Conservation (phyloP, 2,113 vertebrate species). For the Lepisosteus osseus region DNA sequence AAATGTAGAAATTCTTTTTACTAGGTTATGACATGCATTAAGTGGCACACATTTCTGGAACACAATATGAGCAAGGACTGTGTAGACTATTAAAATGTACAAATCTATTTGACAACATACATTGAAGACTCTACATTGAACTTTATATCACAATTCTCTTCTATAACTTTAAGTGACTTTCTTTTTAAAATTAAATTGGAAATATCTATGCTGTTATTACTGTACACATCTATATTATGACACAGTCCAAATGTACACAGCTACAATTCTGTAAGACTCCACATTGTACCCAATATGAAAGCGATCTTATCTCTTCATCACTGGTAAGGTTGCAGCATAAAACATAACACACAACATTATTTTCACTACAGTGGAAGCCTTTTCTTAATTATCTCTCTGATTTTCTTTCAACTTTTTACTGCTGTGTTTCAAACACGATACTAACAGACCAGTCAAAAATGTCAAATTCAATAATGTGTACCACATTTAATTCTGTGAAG, state of each 20-base stretch:
- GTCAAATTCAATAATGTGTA: no score
- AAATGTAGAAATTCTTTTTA: background rate
- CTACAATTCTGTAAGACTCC: background rate
- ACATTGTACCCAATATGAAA: background rate
- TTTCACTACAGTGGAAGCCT: background rate
- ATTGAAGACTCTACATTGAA: background rate
- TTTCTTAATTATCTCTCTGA: no score
- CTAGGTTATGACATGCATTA: background rate
- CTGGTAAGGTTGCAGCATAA: background rate
- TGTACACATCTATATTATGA: background rate
- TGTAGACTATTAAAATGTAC: background rate
- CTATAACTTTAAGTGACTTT: constrained; percentile 14
- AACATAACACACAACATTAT: background rate
- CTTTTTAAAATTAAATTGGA: constrained; percentile 1
- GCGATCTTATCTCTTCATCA: background rate
- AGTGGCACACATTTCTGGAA: background rate
- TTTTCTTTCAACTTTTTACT: no score
- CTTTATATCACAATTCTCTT: background rate
- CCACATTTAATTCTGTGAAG: no score
- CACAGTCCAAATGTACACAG: constrained; percentile 18
- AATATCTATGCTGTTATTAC: constrained; percentile 13
- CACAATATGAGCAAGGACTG: no score
- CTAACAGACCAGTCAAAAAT: no score
- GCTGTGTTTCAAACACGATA: no score
- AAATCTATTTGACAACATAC: background rate